Evolutionary conservation across 1,140 invertebrate genomes (phyloP).

Genomic region (Brachionus koreanus): DNA sequence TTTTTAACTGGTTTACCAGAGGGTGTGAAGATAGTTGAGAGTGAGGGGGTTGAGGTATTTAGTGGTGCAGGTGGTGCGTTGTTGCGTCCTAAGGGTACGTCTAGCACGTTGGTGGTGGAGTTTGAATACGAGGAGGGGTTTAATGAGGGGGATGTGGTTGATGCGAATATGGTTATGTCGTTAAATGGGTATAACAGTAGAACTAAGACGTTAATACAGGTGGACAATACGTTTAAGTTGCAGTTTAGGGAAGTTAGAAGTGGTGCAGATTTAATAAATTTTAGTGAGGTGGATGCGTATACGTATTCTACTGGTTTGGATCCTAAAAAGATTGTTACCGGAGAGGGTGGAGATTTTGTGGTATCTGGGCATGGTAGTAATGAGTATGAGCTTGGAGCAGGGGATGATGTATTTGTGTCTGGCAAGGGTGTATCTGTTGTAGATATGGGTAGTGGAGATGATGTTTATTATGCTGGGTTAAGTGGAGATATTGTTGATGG

Average conservation of each 20-base stretch:
- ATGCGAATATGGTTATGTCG: neutral
- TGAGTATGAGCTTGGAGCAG: neutral
- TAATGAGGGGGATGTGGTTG: neutral
- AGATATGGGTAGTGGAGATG: neutral
- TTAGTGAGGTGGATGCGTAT: neutral
- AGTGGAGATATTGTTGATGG: neutral
- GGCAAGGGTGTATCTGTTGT: neutral
- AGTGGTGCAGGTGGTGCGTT: neutral
- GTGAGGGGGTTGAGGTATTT: neutral
- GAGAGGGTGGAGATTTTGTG: neutral
- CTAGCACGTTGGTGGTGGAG: neutral
- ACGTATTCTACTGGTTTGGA: neutral
- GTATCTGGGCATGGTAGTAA: neutral
- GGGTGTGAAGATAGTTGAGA: neutral
- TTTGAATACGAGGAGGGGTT: neutral
- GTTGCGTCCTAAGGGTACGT: neutral
- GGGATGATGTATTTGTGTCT: neutral
- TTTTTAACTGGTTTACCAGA: neutral
- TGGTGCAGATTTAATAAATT: neutral
- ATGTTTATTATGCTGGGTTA: neutral
- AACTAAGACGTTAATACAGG: neutral
- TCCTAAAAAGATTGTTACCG: neutral
- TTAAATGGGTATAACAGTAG: neutral
- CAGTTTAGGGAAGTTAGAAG: neutral
- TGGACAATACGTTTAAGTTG: neutral